Conservation (phyloP, 2,113 vertebrate genomes). For the Leucopsar rothschildi region DNA sequence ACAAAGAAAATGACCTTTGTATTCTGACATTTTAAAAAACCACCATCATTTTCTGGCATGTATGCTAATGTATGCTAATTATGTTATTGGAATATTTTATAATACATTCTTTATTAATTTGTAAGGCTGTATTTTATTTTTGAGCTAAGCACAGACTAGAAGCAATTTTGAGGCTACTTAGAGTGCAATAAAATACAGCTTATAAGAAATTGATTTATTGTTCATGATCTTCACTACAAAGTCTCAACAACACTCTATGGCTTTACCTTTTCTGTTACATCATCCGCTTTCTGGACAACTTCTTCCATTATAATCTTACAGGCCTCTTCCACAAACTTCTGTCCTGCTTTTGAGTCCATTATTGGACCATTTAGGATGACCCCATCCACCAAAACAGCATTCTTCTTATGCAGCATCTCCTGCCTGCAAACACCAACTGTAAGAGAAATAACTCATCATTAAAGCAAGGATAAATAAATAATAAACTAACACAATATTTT, state of each 20-base stretch:
- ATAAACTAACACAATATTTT: neutral
- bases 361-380: slow-evolving; percentile 75
- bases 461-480: neutral
- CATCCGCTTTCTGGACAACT: slow-evolving; percentile 79
- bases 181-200: neutral
- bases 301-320: slow-evolving; percentile 82
- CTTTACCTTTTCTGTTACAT: slow-evolving; percentile 82
- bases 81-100: neutral
- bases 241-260: neutral
- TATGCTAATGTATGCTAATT: neutral
- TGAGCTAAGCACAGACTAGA: neutral
- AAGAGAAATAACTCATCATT: slow-evolving; percentile 20
- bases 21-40: neutral
- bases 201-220: neutral
- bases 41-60: neutral
- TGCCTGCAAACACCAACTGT: slow-evolving; percentile 47
- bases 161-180: neutral
- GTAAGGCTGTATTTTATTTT: neutral
- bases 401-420: slow-evolving; percentile 66
- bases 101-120: neutral
- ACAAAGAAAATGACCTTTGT: neutral
- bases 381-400: slow-evolving; percentile 71
- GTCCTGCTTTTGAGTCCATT: slow-evolving; percentile 69
- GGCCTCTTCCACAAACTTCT: slow-evolving; percentile 81
- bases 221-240: neutral